These are phyloP conservation scores for Acanthurus lineatus DNA, from an alignment of 2,797 vertebrate species.

Conservation along the genomic window DNA sequence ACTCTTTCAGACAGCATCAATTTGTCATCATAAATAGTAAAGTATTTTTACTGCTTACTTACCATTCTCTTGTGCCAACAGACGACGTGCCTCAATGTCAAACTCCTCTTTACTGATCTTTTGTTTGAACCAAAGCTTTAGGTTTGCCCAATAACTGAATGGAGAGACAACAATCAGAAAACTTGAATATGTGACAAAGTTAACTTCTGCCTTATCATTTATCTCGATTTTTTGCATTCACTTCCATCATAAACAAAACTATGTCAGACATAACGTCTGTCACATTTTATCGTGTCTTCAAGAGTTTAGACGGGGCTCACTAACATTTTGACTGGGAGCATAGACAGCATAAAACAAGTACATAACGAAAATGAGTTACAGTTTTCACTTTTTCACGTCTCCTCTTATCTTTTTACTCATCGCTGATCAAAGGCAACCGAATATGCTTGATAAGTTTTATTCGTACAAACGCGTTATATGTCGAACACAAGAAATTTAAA, in stretches of 20 bases:
- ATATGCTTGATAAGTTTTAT: too few relatives aligned
- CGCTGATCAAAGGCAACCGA: too few relatives aligned
- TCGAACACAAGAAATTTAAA: not conserved
- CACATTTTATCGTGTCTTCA: rapidly evolving
- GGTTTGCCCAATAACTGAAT: slow-evolving; percentile 97
- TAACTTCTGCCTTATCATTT: not conserved
- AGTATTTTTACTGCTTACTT: not conserved
- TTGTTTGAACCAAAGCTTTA: slow-evolving; percentile 99
- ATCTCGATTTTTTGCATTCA: not conserved
- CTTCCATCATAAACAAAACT: not conserved
- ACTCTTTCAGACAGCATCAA: not conserved
- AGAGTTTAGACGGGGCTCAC: not conserved
- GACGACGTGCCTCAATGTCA: slow-evolving; percentile 94
- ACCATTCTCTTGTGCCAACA: slow-evolving; percentile 97
- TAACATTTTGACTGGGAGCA: not conserved
- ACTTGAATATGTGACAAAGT: not conserved
- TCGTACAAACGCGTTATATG: not conserved
- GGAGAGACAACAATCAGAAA: not conserved
- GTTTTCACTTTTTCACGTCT: too few relatives aligned
- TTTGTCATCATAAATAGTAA: too few relatives aligned
- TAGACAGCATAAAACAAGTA: not conserved
- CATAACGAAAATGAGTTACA: not conserved
- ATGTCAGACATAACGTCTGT: not conserved
- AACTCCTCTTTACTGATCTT: slow-evolving; percentile 99
- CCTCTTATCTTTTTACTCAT: not conserved